Evolutionary conservation across 2,113 vertebrate genomes (phyloP).

Genomic region (Dasypus novemcinctus): DNA sequence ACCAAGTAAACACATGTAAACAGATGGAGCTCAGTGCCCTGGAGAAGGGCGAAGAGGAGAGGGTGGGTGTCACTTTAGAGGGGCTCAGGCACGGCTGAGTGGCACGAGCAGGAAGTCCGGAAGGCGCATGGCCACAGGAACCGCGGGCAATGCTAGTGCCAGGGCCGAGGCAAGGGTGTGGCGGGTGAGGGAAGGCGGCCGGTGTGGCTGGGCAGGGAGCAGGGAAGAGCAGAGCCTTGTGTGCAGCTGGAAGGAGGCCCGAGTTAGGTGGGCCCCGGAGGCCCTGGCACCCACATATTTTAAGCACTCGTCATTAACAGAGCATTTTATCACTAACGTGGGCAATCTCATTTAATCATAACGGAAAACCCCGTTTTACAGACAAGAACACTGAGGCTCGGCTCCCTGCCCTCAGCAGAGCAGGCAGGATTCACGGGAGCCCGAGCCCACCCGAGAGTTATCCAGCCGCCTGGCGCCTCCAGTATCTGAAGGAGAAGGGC

Average conservation of each 20-base stretch:
- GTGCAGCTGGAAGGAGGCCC: accelerated
- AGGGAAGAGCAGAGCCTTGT: no score
- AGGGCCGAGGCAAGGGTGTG: background rate
- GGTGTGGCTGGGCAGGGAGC: background rate
- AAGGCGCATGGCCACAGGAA: background rate
- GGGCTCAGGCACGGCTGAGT: background rate
- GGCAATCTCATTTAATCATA: background rate
- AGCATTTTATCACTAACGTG: background rate
- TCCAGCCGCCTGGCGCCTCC: accelerated
- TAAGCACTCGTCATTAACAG: background rate
- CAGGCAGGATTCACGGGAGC: background rate
- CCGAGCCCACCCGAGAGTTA: background rate
- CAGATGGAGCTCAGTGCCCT: accelerated
- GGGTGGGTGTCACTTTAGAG: accelerated
- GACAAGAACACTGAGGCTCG: background rate
- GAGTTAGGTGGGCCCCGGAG: accelerated
- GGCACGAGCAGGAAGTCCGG: accelerated
- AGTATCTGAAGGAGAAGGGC: no score
- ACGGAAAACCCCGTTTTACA: background rate
- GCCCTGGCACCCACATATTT: background rate
- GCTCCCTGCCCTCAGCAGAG: accelerated
- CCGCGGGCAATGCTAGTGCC: background rate
- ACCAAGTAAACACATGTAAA: background rate
- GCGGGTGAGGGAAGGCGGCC: background rate
- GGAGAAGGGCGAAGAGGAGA: background rate